Evolutionary conservation across 2,113 vertebrate species (phyloP).

Genomic region (Ptilorrhoa leucosticta): DNA sequence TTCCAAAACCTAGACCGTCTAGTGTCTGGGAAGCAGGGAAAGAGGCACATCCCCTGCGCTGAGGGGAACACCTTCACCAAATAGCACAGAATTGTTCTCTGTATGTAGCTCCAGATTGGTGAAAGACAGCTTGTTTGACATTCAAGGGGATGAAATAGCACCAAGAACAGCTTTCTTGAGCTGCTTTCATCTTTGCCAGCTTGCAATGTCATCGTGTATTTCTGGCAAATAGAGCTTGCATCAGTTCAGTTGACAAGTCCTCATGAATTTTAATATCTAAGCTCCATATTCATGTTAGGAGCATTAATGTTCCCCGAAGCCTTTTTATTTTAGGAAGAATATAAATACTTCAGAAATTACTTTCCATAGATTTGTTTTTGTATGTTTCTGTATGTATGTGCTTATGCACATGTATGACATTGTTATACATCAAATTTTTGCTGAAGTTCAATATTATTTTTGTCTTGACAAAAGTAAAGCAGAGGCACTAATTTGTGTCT

Average conservation of each 20-base stretch:
- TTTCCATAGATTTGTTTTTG: neutral
- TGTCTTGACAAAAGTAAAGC: neutral
- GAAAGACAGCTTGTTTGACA: slow-evolving; percentile 69
- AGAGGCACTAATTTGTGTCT: neutral
- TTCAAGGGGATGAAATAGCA: slow-evolving; percentile 57
- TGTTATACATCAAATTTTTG: neutral
- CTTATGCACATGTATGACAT: neutral
- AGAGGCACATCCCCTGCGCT: neutral
- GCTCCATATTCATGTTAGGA: slow-evolving; percentile 66
- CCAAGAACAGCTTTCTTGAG: slow-evolving; percentile 54
- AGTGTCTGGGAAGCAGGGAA: slow-evolving; percentile 1
- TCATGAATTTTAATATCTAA: slow-evolving; percentile 77
- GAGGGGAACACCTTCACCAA: slow-evolving; percentile 22
- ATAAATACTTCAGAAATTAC: slow-evolving; percentile 29
- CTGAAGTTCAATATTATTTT: neutral
- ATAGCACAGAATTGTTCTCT: neutral
- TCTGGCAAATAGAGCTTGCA: slow-evolving; percentile 70
- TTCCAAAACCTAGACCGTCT: slow-evolving; percentile 36
- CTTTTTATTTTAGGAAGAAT: neutral
- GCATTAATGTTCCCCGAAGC: slow-evolving; percentile 32
- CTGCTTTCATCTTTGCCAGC: slow-evolving; percentile 67
- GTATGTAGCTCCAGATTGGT: slow-evolving; percentile 48
- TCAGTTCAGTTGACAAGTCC: slow-evolving; percentile 71
- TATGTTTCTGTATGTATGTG: neutral
- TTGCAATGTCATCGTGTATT: slow-evolving; percentile 71